Evolutionary conservation across 2,113 vertebrate species (phyloP).

Genomic region (Stigmatopora nigra): DNA sequence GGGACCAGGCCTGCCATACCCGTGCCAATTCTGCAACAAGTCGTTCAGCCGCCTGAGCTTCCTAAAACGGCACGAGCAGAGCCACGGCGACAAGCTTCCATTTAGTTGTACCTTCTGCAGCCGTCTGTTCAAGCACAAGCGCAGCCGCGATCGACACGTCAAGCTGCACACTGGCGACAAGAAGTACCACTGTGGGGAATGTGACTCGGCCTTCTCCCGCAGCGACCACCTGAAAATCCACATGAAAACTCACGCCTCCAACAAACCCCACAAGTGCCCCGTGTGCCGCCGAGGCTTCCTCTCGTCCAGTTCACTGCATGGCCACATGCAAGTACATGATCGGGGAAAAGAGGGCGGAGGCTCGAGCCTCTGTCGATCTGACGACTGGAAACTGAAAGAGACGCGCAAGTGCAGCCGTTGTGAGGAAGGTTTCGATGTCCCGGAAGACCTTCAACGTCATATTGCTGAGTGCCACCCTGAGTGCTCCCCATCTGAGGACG

Average conservation of each 20-base stretch:
- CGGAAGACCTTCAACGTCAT: conserved; percentile 94
- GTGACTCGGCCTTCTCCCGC: conserved; percentile 92
- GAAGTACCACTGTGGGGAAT: conserved; percentile 96
- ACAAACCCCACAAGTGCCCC: conserved; percentile 98
- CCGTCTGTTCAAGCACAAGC: conserved; percentile 96
- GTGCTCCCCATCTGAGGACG: conserved; percentile 89
- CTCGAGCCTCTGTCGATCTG: conserved; percentile 76
- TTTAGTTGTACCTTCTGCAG: conserved; percentile 97
- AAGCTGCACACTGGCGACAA: conserved; percentile 97
- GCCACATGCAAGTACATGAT: conserved; percentile 98
- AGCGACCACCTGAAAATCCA: conserved; percentile 98
- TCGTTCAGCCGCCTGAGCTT: conserved; percentile 98
- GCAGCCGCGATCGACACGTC: conserved; percentile 93
- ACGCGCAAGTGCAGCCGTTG: conserved; percentile 96
- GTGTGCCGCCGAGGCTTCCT: conserved; percentile 94
- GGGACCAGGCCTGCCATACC: conserved; percentile 87
- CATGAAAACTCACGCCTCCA: conserved; percentile 96
- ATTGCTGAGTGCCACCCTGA: conserved; percentile 95
- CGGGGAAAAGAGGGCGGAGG: conserved; percentile 84
- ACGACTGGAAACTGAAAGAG: conserved; percentile 93
- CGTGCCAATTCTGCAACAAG: conserved; percentile 96
- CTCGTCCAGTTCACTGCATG: conserved; percentile 90
- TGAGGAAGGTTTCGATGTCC: conserved; percentile 95
- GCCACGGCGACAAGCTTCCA: conserved; percentile 94
- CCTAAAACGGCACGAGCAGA: conserved; percentile 96